Evolutionary conservation across 2,888 invertebrate species (phyloP).

Genomic region (Ditula angustiorana): DNA sequence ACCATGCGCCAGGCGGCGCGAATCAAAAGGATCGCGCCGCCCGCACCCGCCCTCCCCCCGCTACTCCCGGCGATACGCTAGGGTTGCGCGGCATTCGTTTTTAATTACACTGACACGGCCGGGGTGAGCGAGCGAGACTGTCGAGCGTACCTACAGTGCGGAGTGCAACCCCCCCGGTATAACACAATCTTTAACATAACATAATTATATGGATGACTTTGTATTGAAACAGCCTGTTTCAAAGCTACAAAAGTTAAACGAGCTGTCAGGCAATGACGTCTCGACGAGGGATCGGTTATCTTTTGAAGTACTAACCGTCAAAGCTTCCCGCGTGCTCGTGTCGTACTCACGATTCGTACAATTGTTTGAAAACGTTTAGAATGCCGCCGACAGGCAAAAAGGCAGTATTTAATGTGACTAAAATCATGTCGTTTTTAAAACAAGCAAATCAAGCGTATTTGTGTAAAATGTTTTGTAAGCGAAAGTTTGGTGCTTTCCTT

Average conservation of each 20-base stretch:
- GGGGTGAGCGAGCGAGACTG: too few species aligned
- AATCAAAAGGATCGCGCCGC: too few species aligned
- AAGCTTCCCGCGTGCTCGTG: slow-evolving; percentile 22
- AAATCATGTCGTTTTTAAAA: not conserved
- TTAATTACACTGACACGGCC: too few species aligned
- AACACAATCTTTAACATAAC: too few species aligned
- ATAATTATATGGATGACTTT: not conserved
- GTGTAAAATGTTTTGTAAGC: too few species aligned
- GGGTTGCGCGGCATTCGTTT: too few species aligned
- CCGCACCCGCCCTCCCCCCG: too few species aligned
- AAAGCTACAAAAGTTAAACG: slow-evolving; percentile 29
- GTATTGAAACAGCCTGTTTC: slow-evolving; percentile 8
- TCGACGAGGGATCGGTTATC: slow-evolving; percentile 30
- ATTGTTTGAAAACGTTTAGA: slow-evolving; percentile 30
- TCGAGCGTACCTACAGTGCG: too few species aligned
- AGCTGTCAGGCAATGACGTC: slow-evolving; percentile 13
- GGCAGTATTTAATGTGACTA: not conserved
- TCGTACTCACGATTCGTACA: slow-evolving; percentile 8
- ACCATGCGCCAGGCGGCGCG: too few species aligned
- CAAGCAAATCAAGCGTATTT: not conserved
- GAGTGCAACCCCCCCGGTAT: too few species aligned
- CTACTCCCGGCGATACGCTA: too few species aligned
- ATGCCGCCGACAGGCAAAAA: slow-evolving; percentile 13
- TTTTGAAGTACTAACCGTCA: slow-evolving; percentile 1
- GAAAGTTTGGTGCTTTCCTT: too few species aligned